Evolutionary conservation across 2,888 invertebrate genomes (phyloP), one percentile per base, ranked within the genome.

Genomic region (Trisateles emortualis): DNA sequence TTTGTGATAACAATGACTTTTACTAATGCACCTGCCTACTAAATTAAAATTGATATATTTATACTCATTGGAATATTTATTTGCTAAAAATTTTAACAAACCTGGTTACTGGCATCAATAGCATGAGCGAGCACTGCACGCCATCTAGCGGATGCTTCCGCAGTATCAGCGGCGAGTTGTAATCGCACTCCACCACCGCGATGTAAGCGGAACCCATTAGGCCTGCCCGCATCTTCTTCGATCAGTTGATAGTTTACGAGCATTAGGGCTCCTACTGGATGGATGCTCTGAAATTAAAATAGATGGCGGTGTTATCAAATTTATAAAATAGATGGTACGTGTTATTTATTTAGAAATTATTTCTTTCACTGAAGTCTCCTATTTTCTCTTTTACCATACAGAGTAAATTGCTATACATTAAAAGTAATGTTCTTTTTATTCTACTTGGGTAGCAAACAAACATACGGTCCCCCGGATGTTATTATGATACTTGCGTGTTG

Each of bases 261-360:
- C 94, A 97, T 96, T 64, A 98, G 94, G 11, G 98, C 98, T 59
- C 98, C 98, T 36, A 98, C 96, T 51, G 98, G 98, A 84, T 97
- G 97, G 56, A 96, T 95, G 79, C 97, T 97, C 97, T 96, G 79
- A 9, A 80, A 82, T n/a, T 3, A 6, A 51, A 33, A 62, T 52
- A 76, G 69, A 68, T 71, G 74, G 66, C 72, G 17, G 3, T 59
- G 29, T 33, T 30, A 32, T 30, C 32, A 30, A 17, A 22, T 39
- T 22, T 17, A n/a, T n/a, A 39, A 22, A 4, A n/a, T 19, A n/a
- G n/a, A 1, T 39, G 11, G 17, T 4, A 4, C 14, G 8, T 35
- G n/a, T n/a, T n/a, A n/a, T n/a, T n/a, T n/a, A n/a, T n/a, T n/a
- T n/a, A n/a, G n/a, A n/a, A n/a, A n/a, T n/a, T n/a, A n/a, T n/a